Conservation (phyloP, 2,797 vertebrate genomes). For the Pangasius larnaudii region DNA sequence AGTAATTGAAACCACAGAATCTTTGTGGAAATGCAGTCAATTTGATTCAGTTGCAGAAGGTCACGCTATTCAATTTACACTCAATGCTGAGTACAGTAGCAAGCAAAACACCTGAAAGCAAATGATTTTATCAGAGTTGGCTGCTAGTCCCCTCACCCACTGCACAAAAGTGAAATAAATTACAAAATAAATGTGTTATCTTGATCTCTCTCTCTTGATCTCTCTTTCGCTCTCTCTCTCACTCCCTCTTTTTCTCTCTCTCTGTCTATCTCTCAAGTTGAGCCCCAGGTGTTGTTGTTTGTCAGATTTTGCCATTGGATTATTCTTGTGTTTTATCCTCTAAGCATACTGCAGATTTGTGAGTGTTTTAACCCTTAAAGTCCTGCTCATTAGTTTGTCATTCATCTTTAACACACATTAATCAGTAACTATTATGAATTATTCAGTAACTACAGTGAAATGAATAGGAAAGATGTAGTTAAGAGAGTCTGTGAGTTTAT, state of each 20-base stretch:
- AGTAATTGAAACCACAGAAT: slow-evolving; percentile 85
- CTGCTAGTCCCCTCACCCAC: slow-evolving; percentile 71
- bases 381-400: not conserved
- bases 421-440: not conserved
- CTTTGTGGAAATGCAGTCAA: slow-evolving; percentile 84
- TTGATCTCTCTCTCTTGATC: slow-evolving; percentile 44
- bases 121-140: slow-evolving; percentile 83
- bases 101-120: slow-evolving; percentile 84
- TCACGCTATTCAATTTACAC: slow-evolving; percentile 88
- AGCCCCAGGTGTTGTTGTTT: slow-evolving; percentile 38
- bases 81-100: slow-evolving; percentile 75
- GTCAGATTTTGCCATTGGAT: slow-evolving; percentile 38
- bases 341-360: not conserved
- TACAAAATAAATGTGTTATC: slow-evolving; percentile 85
- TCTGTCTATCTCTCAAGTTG: not conserved
- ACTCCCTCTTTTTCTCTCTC: not conserved
- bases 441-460: not conserved
- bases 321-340: slow-evolving; percentile 2
- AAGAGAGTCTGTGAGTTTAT: not conserved
- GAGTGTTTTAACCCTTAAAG: not conserved
- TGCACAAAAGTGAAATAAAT: slow-evolving; percentile 77
- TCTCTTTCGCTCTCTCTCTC: not conserved
- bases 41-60: slow-evolving; percentile 86
- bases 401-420: slow-evolving; percentile 4
- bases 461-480: not conserved